Conservation (phyloP, 2,113 vertebrate species). For the Chamaea fasciata region DNA sequence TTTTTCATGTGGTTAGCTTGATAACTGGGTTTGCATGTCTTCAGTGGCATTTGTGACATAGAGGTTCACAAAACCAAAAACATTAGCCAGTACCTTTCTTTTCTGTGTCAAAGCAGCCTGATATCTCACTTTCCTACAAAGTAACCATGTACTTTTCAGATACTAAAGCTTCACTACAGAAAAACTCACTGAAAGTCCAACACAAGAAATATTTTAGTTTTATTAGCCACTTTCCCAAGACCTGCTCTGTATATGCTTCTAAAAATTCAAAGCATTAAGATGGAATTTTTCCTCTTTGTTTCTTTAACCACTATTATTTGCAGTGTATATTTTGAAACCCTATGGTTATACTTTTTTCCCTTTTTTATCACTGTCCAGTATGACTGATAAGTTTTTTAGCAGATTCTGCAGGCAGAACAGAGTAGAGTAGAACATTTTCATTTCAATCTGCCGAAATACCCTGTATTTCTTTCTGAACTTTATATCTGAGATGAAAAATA, state of each 20-base stretch:
- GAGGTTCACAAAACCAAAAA: neutral
- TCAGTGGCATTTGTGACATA: neutral
- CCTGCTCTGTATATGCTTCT: neutral
- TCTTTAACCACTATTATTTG: neutral
- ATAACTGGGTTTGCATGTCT: neutral
- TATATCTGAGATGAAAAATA: slow-evolving; percentile 30
- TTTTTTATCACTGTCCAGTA: neutral
- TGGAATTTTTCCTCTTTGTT: neutral
- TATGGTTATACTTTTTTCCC: neutral
- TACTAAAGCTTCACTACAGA: neutral
- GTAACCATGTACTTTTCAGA: neutral
- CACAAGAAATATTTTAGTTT: neutral
- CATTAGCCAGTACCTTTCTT: neutral
- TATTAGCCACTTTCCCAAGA: neutral
- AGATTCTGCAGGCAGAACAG: neutral
- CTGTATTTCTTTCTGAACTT: neutral
- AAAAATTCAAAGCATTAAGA: neutral
- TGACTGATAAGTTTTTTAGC: neutral
- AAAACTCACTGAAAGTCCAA: neutral
- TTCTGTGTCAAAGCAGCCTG: neutral
- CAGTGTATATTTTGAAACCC: neutral
- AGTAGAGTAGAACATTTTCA: neutral
- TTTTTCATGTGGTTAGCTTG: neutral
- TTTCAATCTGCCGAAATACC: neutral
- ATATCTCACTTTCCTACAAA: neutral